These are phyloP conservation scores for Bryconaethiops microstoma DNA, from an alignment of 2,797 vertebrate genomes.

Conservation along the genomic window DNA sequence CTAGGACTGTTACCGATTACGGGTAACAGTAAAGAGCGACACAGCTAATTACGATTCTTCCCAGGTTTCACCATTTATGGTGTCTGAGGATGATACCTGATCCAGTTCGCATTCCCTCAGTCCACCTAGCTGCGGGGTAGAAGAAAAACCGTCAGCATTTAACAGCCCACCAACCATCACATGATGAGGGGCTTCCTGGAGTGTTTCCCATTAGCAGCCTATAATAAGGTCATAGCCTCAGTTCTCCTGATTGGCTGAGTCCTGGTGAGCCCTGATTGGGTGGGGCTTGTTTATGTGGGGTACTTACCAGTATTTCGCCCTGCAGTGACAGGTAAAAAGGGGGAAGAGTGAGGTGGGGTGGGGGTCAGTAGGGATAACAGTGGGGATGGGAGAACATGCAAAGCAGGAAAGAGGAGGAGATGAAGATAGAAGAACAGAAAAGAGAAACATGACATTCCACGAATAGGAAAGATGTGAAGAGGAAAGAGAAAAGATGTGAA, in stretches of 20 bases:
- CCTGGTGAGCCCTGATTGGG: slow-evolving; percentile 72
- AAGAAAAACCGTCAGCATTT: slow-evolving; percentile 55
- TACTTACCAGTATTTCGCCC: slow-evolving; percentile 99
- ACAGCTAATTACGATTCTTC: slow-evolving; percentile 25
- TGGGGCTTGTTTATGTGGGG: slow-evolving; percentile 70
- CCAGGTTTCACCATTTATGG: slow-evolving; percentile 44
- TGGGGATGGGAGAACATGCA: slow-evolving; percentile 16
- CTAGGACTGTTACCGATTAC: slow-evolving; percentile 71
- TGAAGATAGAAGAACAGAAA: slow-evolving; percentile 56
- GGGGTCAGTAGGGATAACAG: neutral
- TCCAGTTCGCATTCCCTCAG: slow-evolving; percentile 70
- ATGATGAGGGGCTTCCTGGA: neutral
- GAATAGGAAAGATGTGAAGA: slow-evolving; percentile 63
- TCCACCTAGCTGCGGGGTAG: slow-evolving; percentile 68
- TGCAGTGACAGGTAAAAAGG: slow-evolving; percentile 71
- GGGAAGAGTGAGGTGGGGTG: slow-evolving; percentile 10
- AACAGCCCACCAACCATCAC: neutral
- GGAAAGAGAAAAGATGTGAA: no score
- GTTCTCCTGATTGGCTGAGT: slow-evolving; percentile 73
- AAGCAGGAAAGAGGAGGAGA: slow-evolving; percentile 21
- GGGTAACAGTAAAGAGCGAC: slow-evolving; percentile 58
- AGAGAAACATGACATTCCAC: neutral
- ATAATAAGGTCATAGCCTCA: slow-evolving; percentile 64
- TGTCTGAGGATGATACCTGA: slow-evolving; percentile 75
- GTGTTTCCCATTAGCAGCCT: neutral